Percentiles rank a stretch among this genome's conserved stretches.
Evolutionary conservation across 2,797 vertebrate species (phyloP).

Genomic region (Sylvilagus floridanus): DNA sequence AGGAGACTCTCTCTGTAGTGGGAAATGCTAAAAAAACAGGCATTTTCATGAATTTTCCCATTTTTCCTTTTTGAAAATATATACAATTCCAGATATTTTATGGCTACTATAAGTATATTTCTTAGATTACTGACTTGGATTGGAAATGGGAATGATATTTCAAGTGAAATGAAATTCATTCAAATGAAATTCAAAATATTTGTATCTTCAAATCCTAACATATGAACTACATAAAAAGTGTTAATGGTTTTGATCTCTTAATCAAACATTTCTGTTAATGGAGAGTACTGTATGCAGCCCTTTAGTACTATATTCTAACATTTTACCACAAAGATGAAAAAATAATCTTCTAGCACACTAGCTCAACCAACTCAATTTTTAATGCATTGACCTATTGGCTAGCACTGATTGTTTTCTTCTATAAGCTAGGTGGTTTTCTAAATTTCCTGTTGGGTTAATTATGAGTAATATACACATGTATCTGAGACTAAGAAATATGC

Average conservation of each 20-base stretch:
- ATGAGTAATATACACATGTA: neutral
- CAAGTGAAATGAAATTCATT: no score
- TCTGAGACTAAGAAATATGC: neutral
- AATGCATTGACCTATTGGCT: neutral
- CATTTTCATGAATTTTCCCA: constrained; percentile 68
- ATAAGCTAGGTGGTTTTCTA: neutral
- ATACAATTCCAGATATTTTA: neutral
- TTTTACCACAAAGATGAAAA: neutral
- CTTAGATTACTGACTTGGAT: constrained; percentile 21
- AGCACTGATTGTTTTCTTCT: neutral
- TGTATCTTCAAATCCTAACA: neutral
- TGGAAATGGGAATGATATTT: constrained; percentile 5
- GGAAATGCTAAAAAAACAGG: constrained; percentile 74
- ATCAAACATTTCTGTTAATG: neutral
- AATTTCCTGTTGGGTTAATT: neutral
- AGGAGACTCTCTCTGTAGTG: constrained; percentile 80
- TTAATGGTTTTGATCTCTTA: neutral
- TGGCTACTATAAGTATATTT: constrained; percentile 16
- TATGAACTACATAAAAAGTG: neutral
- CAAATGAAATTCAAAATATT: constrained; percentile 53
- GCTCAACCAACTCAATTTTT: neutral
- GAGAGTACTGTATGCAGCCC: neutral
- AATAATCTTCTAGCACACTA: neutral
- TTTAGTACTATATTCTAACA: neutral
- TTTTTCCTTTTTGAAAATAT: constrained; percentile 43